Evolutionary conservation across 2,797 vertebrate species (phyloP).

Genomic region (Anguilla marmorata): DNA sequence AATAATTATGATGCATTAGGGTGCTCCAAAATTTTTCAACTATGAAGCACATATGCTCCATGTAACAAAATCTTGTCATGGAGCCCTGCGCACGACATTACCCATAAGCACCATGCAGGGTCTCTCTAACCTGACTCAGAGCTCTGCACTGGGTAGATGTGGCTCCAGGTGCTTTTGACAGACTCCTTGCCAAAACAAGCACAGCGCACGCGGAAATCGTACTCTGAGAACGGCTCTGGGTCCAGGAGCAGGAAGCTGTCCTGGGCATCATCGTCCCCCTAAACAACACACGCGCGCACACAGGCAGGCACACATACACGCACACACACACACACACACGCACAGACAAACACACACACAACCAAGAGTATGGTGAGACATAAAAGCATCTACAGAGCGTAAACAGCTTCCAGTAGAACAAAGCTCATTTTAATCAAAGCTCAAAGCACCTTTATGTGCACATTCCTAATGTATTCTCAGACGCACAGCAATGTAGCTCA

Average conservation of each 20-base stretch:
- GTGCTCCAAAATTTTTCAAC: too few species aligned
- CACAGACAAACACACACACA: too few species aligned
- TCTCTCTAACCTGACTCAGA: slow-evolving; percentile 62
- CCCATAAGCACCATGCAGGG: neutral
- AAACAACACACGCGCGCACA: slow-evolving; percentile 5
- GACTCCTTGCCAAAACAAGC: neutral
- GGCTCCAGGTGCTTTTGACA: slow-evolving; percentile 72
- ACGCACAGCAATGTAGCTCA: too few species aligned
- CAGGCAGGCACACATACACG: too few species aligned
- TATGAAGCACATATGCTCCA: too few species aligned
- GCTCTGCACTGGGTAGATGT: slow-evolving; percentile 46
- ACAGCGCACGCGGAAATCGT: slow-evolving; percentile 72
- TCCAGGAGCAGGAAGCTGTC: slow-evolving; percentile 41
- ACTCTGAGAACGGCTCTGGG: slow-evolving; percentile 55
- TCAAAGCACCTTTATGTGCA: neutral
- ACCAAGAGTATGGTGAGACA: neutral
- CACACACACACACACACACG: neutral
- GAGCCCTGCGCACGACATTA: neutral
- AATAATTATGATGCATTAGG: too few species aligned
- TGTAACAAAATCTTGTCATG: too few species aligned
- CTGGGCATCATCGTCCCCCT: slow-evolving; percentile 31
- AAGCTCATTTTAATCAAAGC: neutral
- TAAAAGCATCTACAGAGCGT: neutral
- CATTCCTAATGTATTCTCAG: too few species aligned
- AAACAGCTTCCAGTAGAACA: neutral